Evolutionary conservation across 2,888 invertebrate genomes (phyloP).

Genomic region (Patella pellucida): DNA sequence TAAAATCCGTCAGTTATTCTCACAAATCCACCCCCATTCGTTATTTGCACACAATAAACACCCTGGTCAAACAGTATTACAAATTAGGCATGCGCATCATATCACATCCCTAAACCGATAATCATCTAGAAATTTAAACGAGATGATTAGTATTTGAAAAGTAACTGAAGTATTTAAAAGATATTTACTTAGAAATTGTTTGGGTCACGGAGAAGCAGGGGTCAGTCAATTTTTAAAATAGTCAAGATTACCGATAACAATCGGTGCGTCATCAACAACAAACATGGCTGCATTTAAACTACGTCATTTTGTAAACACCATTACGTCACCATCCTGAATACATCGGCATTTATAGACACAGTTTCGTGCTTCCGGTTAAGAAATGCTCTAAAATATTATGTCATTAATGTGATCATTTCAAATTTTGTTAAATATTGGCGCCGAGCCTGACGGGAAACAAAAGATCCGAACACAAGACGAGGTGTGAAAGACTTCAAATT

Average conservation of each 20-base stretch:
- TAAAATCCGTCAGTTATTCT: no score
- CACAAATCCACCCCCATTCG: no score
- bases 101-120: neutral
- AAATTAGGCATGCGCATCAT: neutral
- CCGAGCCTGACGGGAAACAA: neutral
- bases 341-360: neutral
- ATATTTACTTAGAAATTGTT: slow-evolving; percentile 5
- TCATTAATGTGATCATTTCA: neutral
- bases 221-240: slow-evolving; percentile 1
- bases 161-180: slow-evolving; percentile 1
- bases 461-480: neutral
- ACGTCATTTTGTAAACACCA: neutral
- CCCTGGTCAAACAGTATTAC: neutral
- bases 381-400: neutral
- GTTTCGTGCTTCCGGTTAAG: slow-evolving; percentile 1
- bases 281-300: neutral
- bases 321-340: neutral
- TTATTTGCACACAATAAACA: neutral
- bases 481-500: neutral
- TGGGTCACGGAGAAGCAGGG: neutral
- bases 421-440: neutral
- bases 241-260: neutral
- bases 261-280: neutral
- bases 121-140: slow-evolving; percentile 3
- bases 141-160: neutral